A percentile compares a stretch with the other conserved stretches of the same genome.
phyloP scores from a whole-genome alignment of 2,888 invertebrate species.

The Nomada lathburiana region DNA sequence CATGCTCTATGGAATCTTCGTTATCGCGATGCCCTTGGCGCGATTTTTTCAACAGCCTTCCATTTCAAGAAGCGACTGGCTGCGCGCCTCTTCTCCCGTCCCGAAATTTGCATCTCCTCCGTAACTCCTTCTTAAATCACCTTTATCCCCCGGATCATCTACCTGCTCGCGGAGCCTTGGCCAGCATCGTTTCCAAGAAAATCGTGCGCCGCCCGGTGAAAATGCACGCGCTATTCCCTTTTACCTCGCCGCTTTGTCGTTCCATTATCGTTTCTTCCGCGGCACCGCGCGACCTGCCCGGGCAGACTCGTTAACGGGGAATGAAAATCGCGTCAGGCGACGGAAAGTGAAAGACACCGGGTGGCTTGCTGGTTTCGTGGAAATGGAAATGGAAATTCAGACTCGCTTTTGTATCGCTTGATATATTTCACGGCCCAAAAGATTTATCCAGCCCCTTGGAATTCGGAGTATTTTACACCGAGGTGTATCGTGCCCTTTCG shows the following conservation, averaged over 20 bases:
- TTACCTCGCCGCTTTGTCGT: slow-evolving; percentile 15
- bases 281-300: slow-evolving; percentile 29
- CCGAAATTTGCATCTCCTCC: slow-evolving; percentile 46
- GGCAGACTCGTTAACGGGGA: neutral
- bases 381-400: neutral
- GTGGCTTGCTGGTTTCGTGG: slow-evolving; percentile 6
- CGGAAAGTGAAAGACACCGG: slow-evolving; percentile 34
- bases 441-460: too few species aligned
- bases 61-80: slow-evolving; percentile 15
- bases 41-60: slow-evolving; percentile 10
- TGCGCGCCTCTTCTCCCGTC: neutral
- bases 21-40: slow-evolving; percentile 19
- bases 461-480: too few species aligned
- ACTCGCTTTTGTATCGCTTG: too few species aligned
- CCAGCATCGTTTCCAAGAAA: slow-evolving; percentile 35
- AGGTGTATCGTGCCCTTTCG: too few species aligned
- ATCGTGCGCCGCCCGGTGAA: slow-evolving; percentile 20
- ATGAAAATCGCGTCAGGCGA: slow-evolving; percentile 21
- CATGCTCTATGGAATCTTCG: neutral
- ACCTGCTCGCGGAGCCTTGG: slow-evolving; percentile 5
- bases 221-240: slow-evolving; percentile 24
- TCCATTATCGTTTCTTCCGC: slow-evolving; percentile 40
- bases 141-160: slow-evolving; percentile 21
- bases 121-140: slow-evolving; percentile 35
- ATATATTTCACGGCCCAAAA: too few species aligned